Conservation (phyloP, 2,888 invertebrate species). For the Tyria jacobaeae region DNA sequence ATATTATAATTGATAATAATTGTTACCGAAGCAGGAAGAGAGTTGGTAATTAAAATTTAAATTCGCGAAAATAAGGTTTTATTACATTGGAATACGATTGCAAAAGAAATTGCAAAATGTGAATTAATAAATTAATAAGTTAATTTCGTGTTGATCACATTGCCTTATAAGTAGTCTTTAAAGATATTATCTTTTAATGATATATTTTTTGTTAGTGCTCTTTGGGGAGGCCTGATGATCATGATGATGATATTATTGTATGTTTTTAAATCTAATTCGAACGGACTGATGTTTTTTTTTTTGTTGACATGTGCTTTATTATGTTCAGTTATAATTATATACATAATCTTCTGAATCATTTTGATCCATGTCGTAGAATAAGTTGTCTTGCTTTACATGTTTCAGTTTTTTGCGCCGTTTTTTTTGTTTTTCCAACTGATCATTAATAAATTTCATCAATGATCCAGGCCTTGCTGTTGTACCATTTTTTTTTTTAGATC, state of each 20-base stretch:
- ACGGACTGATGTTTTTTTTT: neutral
- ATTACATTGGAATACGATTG: neutral
- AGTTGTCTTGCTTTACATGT: neutral
- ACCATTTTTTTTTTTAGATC: neutral
- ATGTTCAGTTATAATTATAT: too few relatives aligned
- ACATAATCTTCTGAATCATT: neutral
- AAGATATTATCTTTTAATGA: too few relatives aligned
- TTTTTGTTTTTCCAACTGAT: neutral
- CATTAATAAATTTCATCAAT: conserved; percentile 8
- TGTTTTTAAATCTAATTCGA: neutral
- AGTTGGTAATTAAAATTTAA: neutral
- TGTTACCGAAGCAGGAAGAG: neutral
- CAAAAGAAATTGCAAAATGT: neutral
- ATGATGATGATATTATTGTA: too few relatives aligned
- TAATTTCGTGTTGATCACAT: neutral
- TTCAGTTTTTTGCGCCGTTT: neutral
- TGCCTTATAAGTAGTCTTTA: too few relatives aligned
- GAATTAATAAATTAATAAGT: too few relatives aligned
- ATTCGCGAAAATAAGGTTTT: neutral
- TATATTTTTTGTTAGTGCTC: too few relatives aligned
- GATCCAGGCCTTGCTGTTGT: neutral
- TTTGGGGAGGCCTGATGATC: too few relatives aligned
- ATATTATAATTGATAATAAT: neutral
- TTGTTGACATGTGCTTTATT: neutral
- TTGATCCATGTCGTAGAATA: neutral